These are phyloP conservation scores for Sebastes iracundus DNA, from an alignment of 2,797 vertebrate genomes.

Conservation along the genomic window DNA sequence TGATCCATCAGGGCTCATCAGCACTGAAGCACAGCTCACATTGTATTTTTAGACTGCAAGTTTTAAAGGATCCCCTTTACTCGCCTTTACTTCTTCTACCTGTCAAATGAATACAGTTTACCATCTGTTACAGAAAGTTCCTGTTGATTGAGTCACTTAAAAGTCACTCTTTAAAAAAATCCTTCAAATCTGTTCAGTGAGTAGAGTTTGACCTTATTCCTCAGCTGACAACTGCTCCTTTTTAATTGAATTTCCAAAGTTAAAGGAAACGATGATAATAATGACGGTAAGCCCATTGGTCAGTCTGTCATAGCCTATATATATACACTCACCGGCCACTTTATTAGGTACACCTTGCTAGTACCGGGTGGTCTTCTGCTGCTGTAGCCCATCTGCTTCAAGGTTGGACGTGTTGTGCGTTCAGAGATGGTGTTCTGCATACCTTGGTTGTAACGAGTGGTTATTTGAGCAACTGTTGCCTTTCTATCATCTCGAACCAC, in stretches of 20 bases:
- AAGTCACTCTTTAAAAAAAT: background rate
- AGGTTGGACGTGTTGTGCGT: no score
- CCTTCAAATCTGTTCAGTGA: background rate
- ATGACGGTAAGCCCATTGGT: background rate
- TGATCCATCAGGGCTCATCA: constrained; percentile 52
- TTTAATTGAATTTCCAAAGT: background rate
- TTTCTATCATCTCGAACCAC: no score
- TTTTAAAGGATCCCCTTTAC: constrained; percentile 30
- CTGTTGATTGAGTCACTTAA: background rate
- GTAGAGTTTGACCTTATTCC: background rate
- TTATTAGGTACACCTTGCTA: no score
- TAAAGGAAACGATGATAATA: background rate
- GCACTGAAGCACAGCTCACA: constrained; percentile 6
- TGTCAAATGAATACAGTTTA: background rate
- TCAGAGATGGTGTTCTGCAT: no score
- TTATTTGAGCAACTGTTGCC: no score
- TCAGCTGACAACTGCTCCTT: background rate
- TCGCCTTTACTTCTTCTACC: background rate
- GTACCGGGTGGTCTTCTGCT: no score
- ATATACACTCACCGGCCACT: no score
- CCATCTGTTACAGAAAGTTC: background rate
- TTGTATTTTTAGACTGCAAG: constrained; percentile 43
- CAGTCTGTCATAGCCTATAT: no score
- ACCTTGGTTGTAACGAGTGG: no score
- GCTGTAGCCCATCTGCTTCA: no score